A percentile compares a stretch with the other conserved stretches of the same genome.
These are phyloP conservation scores for Heteractis magnifica DNA, from an alignment of 92 coral and sea anemone genomes.

Conservation along the genomic window DNA sequence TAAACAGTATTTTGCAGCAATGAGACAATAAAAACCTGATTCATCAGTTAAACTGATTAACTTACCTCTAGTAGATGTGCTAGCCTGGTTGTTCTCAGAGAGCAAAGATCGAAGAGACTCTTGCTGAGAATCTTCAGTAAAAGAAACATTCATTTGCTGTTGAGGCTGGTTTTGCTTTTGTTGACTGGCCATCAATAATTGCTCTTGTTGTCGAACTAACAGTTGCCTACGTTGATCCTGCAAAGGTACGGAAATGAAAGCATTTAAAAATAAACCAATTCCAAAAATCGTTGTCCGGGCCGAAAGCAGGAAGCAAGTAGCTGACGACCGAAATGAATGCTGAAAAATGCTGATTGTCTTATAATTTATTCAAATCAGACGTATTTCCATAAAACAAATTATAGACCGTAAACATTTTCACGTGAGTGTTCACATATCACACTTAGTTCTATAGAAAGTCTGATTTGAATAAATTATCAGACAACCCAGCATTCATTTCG, in stretches of 20 bases:
- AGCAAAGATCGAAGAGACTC: slow-evolving; percentile 41
- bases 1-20: not conserved
- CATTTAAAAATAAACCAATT: not conserved
- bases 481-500: too few species aligned
- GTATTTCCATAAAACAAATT: too few species aligned
- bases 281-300: too few species aligned
- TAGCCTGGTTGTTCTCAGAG: slow-evolving; percentile 12
- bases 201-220: slow-evolving; percentile 69
- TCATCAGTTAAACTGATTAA: not conserved
- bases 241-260: not conserved
- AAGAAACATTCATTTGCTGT: slow-evolving; percentile 4
- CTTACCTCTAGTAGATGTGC: slow-evolving; percentile 12
- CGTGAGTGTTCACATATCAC: too few species aligned
- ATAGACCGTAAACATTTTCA: too few species aligned
- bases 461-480: too few species aligned
- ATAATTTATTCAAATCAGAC: too few species aligned
- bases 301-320: too few species aligned
- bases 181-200: slow-evolving; percentile 57
- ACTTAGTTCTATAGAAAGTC: too few species aligned
- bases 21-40: not conserved
- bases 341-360: too few species aligned
- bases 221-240: slow-evolving; percentile 83
- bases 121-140: not conserved
- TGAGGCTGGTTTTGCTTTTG: slow-evolving; percentile 32
- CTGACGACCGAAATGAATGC: too few species aligned